A percentile compares a stretch with the other conserved stretches of the same genome.
phyloP scores from a whole-genome alignment of 2,797 vertebrate genomes.

The Halcyon leucocephala region DNA sequence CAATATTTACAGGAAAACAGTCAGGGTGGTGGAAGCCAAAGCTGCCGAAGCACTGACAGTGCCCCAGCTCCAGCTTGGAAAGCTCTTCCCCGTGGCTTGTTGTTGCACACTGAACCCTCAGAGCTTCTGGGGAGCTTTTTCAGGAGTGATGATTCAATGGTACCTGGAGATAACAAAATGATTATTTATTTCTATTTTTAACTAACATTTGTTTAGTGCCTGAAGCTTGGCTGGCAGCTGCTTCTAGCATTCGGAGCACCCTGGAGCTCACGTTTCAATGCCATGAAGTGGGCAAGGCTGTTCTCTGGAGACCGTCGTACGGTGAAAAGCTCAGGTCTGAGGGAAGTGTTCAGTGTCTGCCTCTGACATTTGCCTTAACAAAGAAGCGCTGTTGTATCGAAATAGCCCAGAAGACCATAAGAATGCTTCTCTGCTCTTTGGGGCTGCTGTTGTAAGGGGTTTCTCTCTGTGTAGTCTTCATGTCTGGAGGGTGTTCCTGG shows the following conservation, averaged over 20 bases:
- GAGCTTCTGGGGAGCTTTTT: slow-evolving; percentile 8
- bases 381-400: neutral
- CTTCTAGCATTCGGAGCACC: neutral
- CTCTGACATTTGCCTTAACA: slow-evolving; percentile 33
- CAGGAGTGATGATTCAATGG: neutral
- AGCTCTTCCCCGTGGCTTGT: neutral
- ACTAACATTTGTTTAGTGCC: neutral
- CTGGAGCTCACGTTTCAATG: neutral
- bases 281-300: neutral
- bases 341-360: neutral
- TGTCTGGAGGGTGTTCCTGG: too few relatives aligned
- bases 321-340: neutral
- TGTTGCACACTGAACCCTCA: neutral
- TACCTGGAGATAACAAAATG: slow-evolving; percentile 23
- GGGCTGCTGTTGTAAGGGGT: neutral
- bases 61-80: neutral
- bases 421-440: neutral
- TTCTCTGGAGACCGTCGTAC: neutral
- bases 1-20: slow-evolving; percentile 55
- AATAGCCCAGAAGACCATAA: neutral
- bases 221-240: slow-evolving; percentile 2
- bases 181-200: neutral
- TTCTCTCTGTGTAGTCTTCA: neutral
- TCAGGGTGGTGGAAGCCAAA: neutral
- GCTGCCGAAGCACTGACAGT: neutral